phyloP scores from a whole-genome alignment of 2,888 invertebrate genomes.

The Tetragnatha montana region DNA sequence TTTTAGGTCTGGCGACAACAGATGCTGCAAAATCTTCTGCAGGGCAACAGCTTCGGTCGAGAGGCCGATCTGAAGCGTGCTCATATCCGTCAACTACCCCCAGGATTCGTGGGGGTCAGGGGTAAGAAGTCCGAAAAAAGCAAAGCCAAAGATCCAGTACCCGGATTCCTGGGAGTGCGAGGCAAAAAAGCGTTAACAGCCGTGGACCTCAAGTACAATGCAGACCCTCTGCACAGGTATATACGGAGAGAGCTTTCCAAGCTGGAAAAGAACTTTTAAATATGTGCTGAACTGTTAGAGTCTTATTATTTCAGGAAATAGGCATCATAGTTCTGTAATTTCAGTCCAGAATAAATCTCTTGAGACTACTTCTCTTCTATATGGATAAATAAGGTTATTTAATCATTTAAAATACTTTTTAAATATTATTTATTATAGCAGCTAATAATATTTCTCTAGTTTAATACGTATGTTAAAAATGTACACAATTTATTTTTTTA shows the following conservation, averaged over 20 bases:
- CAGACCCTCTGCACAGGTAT: conserved; percentile 2
- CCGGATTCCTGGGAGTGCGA: conserved; percentile 59
- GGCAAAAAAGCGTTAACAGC: conserved; percentile 27
- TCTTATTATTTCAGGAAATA: neutral
- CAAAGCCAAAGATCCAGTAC: conserved; percentile 59
- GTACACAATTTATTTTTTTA: too few species aligned
- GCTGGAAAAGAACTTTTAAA: neutral
- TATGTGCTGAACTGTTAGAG: neutral
- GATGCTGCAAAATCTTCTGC: conserved; percentile 18
- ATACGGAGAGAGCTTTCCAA: conserved; percentile 8
- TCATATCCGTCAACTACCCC: conserved; percentile 11
- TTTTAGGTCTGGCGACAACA: conserved; percentile 12
- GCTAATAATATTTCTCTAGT: too few species aligned
- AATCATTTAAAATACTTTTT: neutral
- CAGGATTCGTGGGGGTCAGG: conserved; percentile 54
- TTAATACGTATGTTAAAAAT: too few species aligned
- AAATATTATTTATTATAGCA: too few species aligned
- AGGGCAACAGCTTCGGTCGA: neutral
- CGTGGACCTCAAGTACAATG: neutral
- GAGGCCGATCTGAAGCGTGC: conserved; percentile 38
- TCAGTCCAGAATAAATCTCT: neutral
- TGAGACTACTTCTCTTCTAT: neutral
- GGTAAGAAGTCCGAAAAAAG: conserved; percentile 55
- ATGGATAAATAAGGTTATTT: neutral
- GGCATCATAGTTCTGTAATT: neutral